Base-by-base conservation (phyloP, 2,113 vertebrate species). In the Leptosomus discolor region DNA sequence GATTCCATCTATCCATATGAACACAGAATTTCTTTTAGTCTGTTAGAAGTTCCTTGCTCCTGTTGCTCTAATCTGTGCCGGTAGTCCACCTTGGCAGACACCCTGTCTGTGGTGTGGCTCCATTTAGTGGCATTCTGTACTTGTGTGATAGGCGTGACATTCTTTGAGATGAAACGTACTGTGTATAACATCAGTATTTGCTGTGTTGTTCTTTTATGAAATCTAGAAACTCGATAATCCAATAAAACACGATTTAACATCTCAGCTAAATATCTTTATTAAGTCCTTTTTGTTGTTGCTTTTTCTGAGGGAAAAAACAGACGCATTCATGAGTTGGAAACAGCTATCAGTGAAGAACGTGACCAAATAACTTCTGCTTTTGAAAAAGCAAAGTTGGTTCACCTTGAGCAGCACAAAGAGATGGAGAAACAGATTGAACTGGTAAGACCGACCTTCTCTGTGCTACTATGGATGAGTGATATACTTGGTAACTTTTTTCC, bases 361-460 rank as follows among this genome's bases (percentile, higher is more conserved):
- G 97, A 97, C 50, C 98, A 99, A 88, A 90, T 98, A 93, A 98
- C 98, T 97, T 97, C 97, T 97, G 89, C 98, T 76, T 94, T 99
- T 96, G 99, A 99, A 92, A 98, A 98, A 96, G 97, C 97, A 56
- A 98, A 98, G 91, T 97, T 98, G 46, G 73, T 98, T 85, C 98
- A 99, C 32, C 91, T 98, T 71, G 98, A 99, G 67, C 98, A 99
- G 50, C 97, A 98, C 74, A 98, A 97, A 77, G 98, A 99, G 78
- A 98, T 99, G 95, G 98, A 99, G 97, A 98, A 98, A 81, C 97
- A 98, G 92, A 98, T 98, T 88, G 98, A 99, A 94, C 94, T 98
- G 97, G 99, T 99, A 97, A 98, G 97, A 85, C 36, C 24, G 97
- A 85, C 36, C 24, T 68, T 85, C n/a, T 7, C 4, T 81, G 24